Evolutionary conservation across 2,797 vertebrate species (phyloP).

Genomic region (Pangasius macronema): DNA sequence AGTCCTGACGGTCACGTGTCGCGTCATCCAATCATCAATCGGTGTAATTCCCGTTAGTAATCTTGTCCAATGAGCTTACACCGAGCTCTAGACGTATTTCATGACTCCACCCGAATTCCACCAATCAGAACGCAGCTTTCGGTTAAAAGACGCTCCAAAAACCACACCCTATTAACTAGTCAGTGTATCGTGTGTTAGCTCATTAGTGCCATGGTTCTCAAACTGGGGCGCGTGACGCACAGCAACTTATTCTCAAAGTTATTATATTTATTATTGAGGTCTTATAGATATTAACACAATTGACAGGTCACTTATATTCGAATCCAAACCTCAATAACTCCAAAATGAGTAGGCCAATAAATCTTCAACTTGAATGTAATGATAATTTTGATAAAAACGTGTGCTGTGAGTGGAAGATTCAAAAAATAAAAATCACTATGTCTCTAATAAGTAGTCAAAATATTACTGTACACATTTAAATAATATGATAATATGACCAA

Average conservation of each 20-base stretch:
- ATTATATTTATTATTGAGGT: not conserved
- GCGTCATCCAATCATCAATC: slow-evolving; percentile 60
- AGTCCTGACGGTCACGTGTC: slow-evolving; percentile 19
- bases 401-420: not conserved
- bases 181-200: not conserved
- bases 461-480: not conserved
- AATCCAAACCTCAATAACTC: not conserved
- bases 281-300: not conserved
- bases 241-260: not conserved
- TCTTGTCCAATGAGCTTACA: slow-evolving; percentile 61
- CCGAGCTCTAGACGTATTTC: slow-evolving; percentile 56
- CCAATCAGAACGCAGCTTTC: slow-evolving; percentile 51
- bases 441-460: not conserved
- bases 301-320: not conserved
- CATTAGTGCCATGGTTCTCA: not conserved
- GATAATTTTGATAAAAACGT: not conserved
- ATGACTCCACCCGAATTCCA: slow-evolving; percentile 54
- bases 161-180: not conserved
- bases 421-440: not conserved
- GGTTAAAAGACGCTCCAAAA: not conserved
- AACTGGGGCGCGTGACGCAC: not conserved
- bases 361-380: not conserved
- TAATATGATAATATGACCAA: not conserved
- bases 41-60: not conserved
- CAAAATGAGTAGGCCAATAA: not conserved